Percentiles rank a stretch among this genome's conserved stretches.
These are phyloP conservation scores for Enteromius trimaculatus DNA, from an alignment of 2,797 vertebrate species.

Conservation along the genomic window DNA sequence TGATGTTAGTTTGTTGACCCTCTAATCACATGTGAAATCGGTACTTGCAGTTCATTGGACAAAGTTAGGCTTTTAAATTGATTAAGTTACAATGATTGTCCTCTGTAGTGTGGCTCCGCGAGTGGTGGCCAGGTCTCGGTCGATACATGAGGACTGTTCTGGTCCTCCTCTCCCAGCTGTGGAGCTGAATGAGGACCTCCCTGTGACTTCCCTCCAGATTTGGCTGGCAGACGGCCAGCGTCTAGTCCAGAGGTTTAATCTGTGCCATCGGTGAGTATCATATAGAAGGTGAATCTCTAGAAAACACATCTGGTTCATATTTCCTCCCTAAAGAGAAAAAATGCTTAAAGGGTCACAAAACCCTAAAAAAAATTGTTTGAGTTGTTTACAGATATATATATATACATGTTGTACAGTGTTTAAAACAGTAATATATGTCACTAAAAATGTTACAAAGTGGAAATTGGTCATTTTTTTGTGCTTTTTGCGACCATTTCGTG, in stretches of 20 bases:
- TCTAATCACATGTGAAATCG: background rate
- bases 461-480: too few species aligned
- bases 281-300: background rate
- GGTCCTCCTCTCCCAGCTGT: conserved; percentile 82
- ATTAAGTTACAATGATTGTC: background rate
- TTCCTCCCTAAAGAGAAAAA: background rate
- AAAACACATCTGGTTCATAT: background rate
- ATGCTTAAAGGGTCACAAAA: too few species aligned
- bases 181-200: conserved; percentile 86
- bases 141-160: conserved; percentile 80
- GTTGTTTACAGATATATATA: too few species aligned
- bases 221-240: conserved; percentile 93
- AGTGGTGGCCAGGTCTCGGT: conserved; percentile 86
- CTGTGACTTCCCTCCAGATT: conserved; percentile 90
- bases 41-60: background rate
- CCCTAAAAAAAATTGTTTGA: too few species aligned
- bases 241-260: conserved; percentile 92
- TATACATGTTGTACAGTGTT: too few species aligned
- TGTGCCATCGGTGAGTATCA: conserved; percentile 87
- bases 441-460: too few species aligned
- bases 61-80: background rate
- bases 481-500: too few species aligned
- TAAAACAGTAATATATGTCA: too few species aligned
- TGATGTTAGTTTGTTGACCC: conserved; percentile 3
- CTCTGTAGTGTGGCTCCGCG: conserved; percentile 86